phyloP scores from a whole-genome alignment of 1,140 invertebrate genomes.

The Spodoptera frugiperda region DNA sequence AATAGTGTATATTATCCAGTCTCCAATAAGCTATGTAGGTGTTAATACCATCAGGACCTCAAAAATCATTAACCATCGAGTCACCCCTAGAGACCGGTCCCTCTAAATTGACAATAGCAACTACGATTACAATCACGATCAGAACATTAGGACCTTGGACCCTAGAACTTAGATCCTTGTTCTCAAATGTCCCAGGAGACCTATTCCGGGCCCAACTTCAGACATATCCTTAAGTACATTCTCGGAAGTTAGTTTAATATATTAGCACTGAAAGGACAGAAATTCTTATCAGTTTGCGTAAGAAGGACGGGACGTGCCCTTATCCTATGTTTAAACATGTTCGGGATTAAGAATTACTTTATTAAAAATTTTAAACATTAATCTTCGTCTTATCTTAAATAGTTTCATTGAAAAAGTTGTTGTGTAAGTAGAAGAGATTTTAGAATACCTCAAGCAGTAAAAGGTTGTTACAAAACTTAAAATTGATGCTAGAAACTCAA shows the following conservation, averaged over 20 bases:
- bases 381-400: too few species aligned
- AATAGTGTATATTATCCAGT: too few species aligned
- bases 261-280: background rate
- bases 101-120: constrained; percentile 13
- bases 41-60: too few species aligned
- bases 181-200: background rate
- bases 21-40: too few species aligned
- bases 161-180: constrained; percentile 10
- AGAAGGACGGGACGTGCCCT: too few species aligned
- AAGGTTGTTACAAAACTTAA: background rate
- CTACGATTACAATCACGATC: background rate
- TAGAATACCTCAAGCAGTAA: background rate
- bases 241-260: constrained; percentile 1
- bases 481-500: background rate
- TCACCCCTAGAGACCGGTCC: background rate
- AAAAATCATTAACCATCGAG: background rate
- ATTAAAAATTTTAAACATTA: too few species aligned
- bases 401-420: too few species aligned
- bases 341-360: too few species aligned
- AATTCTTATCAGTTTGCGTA: constrained; percentile 1
- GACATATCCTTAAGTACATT: background rate
- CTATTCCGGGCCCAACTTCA: background rate
- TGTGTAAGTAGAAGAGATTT: too few species aligned
- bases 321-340: too few species aligned
- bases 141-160: background rate